Evolutionary conservation across 2,888 invertebrate genomes (phyloP).

Genomic region (Ypsolopha sequella): DNA sequence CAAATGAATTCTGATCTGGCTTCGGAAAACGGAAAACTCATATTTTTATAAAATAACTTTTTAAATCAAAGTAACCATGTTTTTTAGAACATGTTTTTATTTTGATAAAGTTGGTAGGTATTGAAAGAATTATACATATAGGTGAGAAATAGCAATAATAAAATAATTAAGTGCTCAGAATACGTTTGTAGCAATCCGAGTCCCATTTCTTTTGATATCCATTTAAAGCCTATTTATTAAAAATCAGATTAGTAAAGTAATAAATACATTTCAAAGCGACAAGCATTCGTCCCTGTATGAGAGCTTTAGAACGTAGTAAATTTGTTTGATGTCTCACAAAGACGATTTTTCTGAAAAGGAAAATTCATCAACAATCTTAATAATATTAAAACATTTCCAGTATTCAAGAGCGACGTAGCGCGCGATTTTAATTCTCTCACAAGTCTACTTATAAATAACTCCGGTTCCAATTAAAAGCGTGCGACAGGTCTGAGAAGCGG

Average conservation of each 20-base stretch:
- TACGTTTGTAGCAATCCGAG: background rate
- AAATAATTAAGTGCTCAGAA: background rate
- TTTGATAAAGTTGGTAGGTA: too few species aligned
- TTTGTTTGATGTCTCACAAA: conserved; percentile 54
- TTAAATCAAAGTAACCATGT: too few species aligned
- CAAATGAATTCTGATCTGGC: conserved; percentile 33
- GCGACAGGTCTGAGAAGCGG: conserved; percentile 60
- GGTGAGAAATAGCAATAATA: too few species aligned
- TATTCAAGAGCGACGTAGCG: conserved; percentile 54
- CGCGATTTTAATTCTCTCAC: conserved; percentile 64
- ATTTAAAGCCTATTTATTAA: background rate
- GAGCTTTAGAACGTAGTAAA: conserved; percentile 32
- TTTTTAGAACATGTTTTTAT: too few species aligned
- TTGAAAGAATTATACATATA: too few species aligned
- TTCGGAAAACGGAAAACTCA: background rate
- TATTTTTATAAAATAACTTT: too few species aligned
- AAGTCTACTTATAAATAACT: conserved; percentile 63
- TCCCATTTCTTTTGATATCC: background rate
- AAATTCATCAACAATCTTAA: conserved; percentile 53
- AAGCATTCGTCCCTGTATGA: conserved; percentile 25
- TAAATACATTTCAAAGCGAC: conserved; percentile 24
- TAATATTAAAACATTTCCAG: conserved; percentile 50
- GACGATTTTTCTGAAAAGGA: conserved; percentile 43
- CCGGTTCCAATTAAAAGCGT: conserved; percentile 62
- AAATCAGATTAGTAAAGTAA: conserved; percentile 12